Evolutionary conservation across 2,888 invertebrate species (phyloP).

Genomic region (Sinopyrophorus schimmeli): DNA sequence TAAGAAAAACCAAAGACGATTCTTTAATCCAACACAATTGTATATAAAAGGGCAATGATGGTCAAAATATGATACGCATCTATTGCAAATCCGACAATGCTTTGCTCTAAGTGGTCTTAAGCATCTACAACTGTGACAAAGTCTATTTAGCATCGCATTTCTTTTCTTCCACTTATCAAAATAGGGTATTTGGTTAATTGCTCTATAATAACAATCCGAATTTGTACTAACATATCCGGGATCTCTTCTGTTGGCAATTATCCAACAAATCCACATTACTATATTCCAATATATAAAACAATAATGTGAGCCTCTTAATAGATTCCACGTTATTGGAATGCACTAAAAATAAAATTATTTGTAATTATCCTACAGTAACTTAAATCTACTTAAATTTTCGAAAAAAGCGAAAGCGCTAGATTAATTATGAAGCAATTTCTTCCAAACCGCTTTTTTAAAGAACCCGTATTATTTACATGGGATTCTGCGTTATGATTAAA

Average conservation of each 20-base stretch:
- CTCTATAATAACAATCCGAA: conserved; percentile 86
- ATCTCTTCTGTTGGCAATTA: conserved; percentile 84
- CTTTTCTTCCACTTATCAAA: conserved; percentile 92
- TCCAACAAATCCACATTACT: conserved; percentile 92
- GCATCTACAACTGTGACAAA: conserved; percentile 90
- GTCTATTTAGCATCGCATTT: conserved; percentile 75
- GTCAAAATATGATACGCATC: conserved; percentile 80
- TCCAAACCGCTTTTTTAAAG: too few species aligned
- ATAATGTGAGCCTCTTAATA: conserved; percentile 82
- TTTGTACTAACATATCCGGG: conserved; percentile 89
- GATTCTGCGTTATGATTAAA: too few species aligned
- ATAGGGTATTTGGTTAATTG: conserved; percentile 90
- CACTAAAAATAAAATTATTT: conserved; percentile 61
- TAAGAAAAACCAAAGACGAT: conserved; percentile 91
- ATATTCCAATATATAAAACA: conserved; percentile 89
- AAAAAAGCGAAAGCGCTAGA: too few species aligned
- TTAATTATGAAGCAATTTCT: too few species aligned
- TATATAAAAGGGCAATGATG: conserved; percentile 96
- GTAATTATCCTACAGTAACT: too few species aligned
- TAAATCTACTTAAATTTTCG: too few species aligned
- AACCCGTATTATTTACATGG: too few species aligned
- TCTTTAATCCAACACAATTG: conserved; percentile 90
- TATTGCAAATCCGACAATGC: conserved; percentile 88
- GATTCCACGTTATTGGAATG: conserved; percentile 89
- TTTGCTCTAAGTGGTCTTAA: conserved; percentile 85